Percentiles rank a stretch among this genome's conserved stretches.
Evolutionary conservation across 2,888 invertebrate species (phyloP).

Genomic region (Sarcophaga rosellei): DNA sequence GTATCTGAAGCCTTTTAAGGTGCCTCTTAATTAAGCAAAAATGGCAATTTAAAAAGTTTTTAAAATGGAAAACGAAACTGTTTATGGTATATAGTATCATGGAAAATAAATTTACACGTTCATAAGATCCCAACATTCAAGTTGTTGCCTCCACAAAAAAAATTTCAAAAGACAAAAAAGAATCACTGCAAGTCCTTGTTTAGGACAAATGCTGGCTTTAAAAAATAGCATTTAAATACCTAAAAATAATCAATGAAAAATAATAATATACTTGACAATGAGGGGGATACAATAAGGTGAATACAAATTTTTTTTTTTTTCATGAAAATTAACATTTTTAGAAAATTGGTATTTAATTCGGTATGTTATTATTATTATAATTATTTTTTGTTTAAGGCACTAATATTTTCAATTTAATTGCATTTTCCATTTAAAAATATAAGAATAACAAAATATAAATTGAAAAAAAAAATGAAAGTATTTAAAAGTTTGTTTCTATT

Average conservation of each 20-base stretch:
- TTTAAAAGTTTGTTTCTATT: too few relatives aligned
- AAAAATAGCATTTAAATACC: conserved; percentile 59
- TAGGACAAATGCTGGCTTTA: conserved; percentile 54
- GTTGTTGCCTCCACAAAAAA: not conserved
- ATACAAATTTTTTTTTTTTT: too few relatives aligned
- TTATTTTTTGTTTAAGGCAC: too few relatives aligned
- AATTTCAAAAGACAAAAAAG: not conserved
- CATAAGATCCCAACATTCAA: not conserved
- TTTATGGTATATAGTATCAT: not conserved
- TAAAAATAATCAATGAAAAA: conserved; percentile 12
- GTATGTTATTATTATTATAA: too few relatives aligned
- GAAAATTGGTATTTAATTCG: too few relatives aligned
- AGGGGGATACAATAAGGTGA: too few relatives aligned
- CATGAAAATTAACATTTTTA: too few relatives aligned
- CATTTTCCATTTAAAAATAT: too few relatives aligned
- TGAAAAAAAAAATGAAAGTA: too few relatives aligned
- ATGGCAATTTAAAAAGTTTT: conserved; percentile 41
- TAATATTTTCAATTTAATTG: not conserved
- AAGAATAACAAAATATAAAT: too few relatives aligned
- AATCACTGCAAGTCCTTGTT: conserved; percentile 22
- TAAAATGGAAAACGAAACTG: not conserved
- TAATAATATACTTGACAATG: not conserved
- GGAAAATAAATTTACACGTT: not conserved
- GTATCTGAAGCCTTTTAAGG: conserved; percentile 50
- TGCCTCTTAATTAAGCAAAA: conserved; percentile 59